Percentiles rank a stretch among this genome's conserved stretches.
phyloP scores from a whole-genome alignment of 2,888 invertebrate genomes.

The Orchesellides sinensis region DNA sequence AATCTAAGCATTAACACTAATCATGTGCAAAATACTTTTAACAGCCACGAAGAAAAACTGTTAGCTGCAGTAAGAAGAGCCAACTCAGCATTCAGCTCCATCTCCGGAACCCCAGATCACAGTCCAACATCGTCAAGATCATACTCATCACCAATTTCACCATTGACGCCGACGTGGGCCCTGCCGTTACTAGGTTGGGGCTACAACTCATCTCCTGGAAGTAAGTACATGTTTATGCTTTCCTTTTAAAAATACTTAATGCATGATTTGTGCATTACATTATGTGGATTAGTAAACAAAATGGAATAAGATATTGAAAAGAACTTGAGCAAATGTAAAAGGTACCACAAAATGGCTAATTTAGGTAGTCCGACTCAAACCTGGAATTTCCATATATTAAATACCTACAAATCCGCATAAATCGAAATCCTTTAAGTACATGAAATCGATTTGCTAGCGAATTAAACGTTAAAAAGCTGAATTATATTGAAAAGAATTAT shows the following conservation, averaged over 20 bases:
- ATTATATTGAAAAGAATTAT: too few species aligned
- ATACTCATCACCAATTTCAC: constrained; percentile 75
- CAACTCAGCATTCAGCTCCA: constrained; percentile 75
- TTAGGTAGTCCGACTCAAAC: too few species aligned
- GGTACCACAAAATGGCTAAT: too few species aligned
- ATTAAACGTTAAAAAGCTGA: not conserved
- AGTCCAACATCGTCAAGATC: constrained; percentile 75
- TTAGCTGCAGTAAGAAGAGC: constrained; percentile 75
- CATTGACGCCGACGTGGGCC: constrained; percentile 75
- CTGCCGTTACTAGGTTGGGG: constrained; percentile 75
- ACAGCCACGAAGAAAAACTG: constrained; percentile 75
- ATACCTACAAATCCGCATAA: too few species aligned
- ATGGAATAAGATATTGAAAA: too few species aligned
- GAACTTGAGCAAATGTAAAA: not conserved
- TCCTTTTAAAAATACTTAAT: too few species aligned
- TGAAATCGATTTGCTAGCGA: constrained; percentile 13
- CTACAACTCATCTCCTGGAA: constrained; percentile 73
- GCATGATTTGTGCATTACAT: too few species aligned
- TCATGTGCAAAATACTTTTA: too few species aligned
- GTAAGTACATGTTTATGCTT: constrained; percentile 74
- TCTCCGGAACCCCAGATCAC: constrained; percentile 75
- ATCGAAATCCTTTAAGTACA: too few species aligned
- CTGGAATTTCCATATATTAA: too few species aligned
- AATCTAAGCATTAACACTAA: too few species aligned
- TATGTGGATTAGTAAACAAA: too few species aligned